phyloP scores from a whole-genome alignment of 2,113 vertebrate species.

The Gallinago media region DNA sequence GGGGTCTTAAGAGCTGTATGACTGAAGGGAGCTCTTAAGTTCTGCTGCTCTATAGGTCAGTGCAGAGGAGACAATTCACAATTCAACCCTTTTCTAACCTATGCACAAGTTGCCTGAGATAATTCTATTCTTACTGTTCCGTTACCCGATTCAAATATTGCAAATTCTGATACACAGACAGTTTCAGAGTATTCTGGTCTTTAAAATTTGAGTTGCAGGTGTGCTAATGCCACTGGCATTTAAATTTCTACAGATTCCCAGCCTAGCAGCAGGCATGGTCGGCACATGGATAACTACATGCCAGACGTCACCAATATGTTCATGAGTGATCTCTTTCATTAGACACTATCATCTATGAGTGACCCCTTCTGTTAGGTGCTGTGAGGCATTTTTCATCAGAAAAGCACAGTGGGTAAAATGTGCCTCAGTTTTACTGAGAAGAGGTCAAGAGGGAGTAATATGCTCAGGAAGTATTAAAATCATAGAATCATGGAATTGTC shows the following conservation, averaged over 20 bases:
- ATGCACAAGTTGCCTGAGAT: background rate
- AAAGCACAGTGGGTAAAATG: background rate
- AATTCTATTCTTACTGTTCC: background rate
- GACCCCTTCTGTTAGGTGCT: background rate
- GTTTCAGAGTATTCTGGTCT: background rate
- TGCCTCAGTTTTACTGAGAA: background rate
- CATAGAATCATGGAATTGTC: too few relatives aligned
- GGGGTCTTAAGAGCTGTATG: background rate
- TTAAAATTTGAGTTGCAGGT: background rate
- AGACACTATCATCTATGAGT: background rate
- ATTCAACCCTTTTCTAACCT: background rate
- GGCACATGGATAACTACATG: background rate
- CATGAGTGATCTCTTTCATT: background rate
- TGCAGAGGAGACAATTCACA: background rate
- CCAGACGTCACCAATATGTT: background rate
- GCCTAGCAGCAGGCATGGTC: background rate
- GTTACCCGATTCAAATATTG: background rate
- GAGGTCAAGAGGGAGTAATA: background rate
- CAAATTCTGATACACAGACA: background rate
- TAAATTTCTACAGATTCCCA: background rate
- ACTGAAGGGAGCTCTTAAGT: conserved; percentile 5
- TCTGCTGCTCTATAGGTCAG: background rate
- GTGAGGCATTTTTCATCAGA: background rate
- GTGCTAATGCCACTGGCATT: background rate
- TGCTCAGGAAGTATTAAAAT: background rate